Evolutionary conservation across 1,140 invertebrate genomes (phyloP), one percentile per base, ranked within the genome.

Genomic region (Drosophila pachea): DNA sequence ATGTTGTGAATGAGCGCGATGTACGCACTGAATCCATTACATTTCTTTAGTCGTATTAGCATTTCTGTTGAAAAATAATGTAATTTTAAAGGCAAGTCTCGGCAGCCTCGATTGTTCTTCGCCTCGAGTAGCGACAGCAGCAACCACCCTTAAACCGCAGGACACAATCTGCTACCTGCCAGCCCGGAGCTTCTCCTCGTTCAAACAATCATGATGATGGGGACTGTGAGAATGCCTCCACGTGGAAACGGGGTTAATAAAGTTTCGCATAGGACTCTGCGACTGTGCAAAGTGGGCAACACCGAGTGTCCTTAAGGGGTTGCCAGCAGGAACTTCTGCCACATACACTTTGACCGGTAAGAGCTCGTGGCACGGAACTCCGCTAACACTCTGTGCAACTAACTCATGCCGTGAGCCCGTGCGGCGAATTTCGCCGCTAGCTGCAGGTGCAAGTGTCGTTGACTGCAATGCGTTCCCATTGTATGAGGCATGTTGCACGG

Each of bases 171-270:
- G 22, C 22, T 22, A 22, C 22, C 63, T 65, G 63, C 43, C 43
- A 47, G 38, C n/a, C 22, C 40, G 22, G n/a, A 42, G 29, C 40
- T 43, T 52, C 36, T 36, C 29, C 59, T 50, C 54, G 56, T 53
- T 67, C 40, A 77, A 77, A 82, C 78, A 77, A 83, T 75, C 74
- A 78, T 72, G 75, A 68, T 64, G 67, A 35, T 48, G 31, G 22
- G 45, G 7, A 42, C 40, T 42, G 9, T 42, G 9, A 54, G 22
- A 40, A 29, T 7, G 67, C 55, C 56, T 50, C 38, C 68, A 62
- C 64, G 54, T 68, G 40, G 38, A 74, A 84, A 86, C 45, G 76
- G 76, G 81, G 81, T 86, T 84, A 84, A 86, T 84, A 86, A 86
- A 81, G 76, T 83, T 75, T 72, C 75, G 72, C 75, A 68, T 71